A percentile compares a stretch with the other conserved stretches of the same genome.
Evolutionary conservation across 2,113 vertebrate genomes (phyloP).

Genomic region (Centropus unirufus): DNA sequence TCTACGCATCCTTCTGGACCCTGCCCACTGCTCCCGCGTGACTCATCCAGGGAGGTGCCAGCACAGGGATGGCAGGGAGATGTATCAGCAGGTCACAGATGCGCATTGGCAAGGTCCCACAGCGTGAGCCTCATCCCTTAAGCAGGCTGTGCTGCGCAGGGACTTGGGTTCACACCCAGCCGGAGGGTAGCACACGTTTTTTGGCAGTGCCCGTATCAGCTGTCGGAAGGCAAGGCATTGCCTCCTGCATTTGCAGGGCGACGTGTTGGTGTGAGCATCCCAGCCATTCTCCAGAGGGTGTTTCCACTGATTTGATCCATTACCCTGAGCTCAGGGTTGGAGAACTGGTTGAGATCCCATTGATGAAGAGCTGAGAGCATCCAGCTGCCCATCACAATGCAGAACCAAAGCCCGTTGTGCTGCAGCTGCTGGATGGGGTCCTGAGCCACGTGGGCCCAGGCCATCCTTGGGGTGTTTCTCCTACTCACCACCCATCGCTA

Average conservation of each 20-base stretch:
- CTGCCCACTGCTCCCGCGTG: conserved; percentile 18
- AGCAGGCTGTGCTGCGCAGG: neutral
- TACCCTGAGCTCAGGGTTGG: neutral
- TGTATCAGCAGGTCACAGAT: neutral
- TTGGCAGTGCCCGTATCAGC: neutral
- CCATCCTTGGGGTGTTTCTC: neutral
- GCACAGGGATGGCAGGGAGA: neutral
- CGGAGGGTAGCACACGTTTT: neutral
- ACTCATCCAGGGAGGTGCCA: conserved; percentile 34
- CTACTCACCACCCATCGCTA: neutral
- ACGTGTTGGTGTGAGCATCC: neutral
- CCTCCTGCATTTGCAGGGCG: neutral
- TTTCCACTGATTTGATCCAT: neutral
- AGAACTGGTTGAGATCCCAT: neutral
- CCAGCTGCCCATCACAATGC: neutral
- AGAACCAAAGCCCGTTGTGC: neutral
- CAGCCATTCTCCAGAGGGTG: rapidly evolving
- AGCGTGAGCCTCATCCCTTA: neutral
- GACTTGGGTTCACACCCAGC: neutral
- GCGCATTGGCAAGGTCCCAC: neutral
- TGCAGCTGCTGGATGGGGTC: neutral
- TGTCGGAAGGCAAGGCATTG: neutral
- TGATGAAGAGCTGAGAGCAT: neutral
- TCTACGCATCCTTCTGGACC: neutral
- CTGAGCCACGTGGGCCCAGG: neutral